Evolutionary conservation across 2,797 vertebrate genomes (phyloP), one percentile per base, ranked within the genome.

Genomic region (Pteronotus mesoamericanus): DNA sequence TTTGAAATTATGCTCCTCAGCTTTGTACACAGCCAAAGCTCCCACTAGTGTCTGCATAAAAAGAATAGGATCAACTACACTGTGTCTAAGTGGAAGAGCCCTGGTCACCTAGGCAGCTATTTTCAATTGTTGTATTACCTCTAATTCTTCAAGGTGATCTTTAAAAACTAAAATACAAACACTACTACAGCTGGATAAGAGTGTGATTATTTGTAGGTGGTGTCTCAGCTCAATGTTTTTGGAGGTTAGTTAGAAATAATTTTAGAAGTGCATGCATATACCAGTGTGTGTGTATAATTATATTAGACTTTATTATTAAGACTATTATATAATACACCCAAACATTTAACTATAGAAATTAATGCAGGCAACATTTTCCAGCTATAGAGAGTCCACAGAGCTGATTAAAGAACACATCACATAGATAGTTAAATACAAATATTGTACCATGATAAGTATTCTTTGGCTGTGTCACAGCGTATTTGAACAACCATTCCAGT

Each of bases 41-140:
- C 29, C 44, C 72, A 64, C 74, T 77, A 39, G 61, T 51, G 74
- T 89, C 55, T 78, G 46, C 11, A 61, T 88, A 51, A 86, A 84
- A 79, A 86, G 39, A 95, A 44, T 29, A 64, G 61, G 24, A 78
- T 92, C 74, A 86, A 86, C 53, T 37, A n/a, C 3, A 32, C 55
- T 74, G 37, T 42, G 18, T 42, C 69, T 75, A 55, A 69, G 48
- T 61, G 42, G 29, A 68, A n/a, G 53, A 55, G 79, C 24, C 42
- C 55, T 66, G 79, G 37, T 82, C 79, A 95, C 32, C 34, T 4
- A 51, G 80, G 26, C 19, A 69, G 22, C 74, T 46, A 22, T 94
- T 95, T 97, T 94, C 51, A 93, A 84, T 92, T 78, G n/a, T 22
- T 87, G 2, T 69, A 0, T 94, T 89, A 94, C 14, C 64, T 92